phyloP scores from a whole-genome alignment of 2,888 invertebrate genomes.

The Dicranocentrus wangi region DNA sequence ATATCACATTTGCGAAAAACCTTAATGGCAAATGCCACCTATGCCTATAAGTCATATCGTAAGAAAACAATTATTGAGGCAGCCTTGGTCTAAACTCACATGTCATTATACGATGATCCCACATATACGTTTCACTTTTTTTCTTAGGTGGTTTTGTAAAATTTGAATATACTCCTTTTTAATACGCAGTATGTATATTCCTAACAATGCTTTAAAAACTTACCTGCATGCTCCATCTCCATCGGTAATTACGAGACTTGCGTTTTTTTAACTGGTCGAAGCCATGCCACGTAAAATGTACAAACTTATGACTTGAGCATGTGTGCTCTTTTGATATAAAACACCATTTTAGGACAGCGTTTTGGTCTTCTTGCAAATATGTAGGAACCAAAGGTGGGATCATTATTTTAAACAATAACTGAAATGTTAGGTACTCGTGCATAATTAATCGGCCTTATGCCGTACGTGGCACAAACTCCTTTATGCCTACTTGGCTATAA shows the following conservation, averaged over 20 bases:
- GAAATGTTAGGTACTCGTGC: slow-evolving; percentile 25
- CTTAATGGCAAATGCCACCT: slow-evolving; percentile 23
- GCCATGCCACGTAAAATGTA: not conserved
- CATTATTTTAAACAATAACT: slow-evolving; percentile 43
- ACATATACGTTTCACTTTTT: slow-evolving; percentile 56
- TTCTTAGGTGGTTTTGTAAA: slow-evolving; percentile 1
- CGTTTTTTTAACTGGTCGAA: slow-evolving; percentile 32
- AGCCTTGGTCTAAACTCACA: slow-evolving; percentile 58
- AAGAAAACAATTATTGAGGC: slow-evolving; percentile 48
- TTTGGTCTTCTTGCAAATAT: slow-evolving; percentile 23
- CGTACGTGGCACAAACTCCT: slow-evolving; percentile 13
- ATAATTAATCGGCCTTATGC: slow-evolving; percentile 36
- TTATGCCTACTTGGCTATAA: too few species aligned
- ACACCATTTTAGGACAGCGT: not conserved
- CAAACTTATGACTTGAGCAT: not conserved
- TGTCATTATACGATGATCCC: slow-evolving; percentile 49
- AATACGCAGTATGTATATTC: slow-evolving; percentile 27
- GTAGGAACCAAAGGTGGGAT: slow-evolving; percentile 26
- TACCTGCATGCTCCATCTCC: slow-evolving; percentile 57
- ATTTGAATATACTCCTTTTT: slow-evolving; percentile 5
- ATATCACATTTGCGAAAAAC: slow-evolving; percentile 27
- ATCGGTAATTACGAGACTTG: slow-evolving; percentile 51
- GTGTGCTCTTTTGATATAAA: not conserved
- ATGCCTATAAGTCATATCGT: slow-evolving; percentile 13
- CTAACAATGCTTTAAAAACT: slow-evolving; percentile 22